Base-by-base conservation (phyloP, 1,140 invertebrate genomes). In the Brachionus rubens region DNA sequence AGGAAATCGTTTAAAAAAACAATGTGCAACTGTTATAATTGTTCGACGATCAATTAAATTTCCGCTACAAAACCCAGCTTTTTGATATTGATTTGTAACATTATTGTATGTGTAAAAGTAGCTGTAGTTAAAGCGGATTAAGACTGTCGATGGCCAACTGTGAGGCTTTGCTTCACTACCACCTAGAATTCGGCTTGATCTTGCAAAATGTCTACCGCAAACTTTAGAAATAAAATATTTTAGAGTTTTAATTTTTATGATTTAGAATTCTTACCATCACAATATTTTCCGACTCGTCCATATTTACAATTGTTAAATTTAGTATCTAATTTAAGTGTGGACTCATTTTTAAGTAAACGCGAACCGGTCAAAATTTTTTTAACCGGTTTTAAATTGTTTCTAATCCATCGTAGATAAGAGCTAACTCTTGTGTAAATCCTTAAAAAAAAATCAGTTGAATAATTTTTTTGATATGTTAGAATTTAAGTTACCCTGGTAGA, bases 1-100 rank as follows among this genome's bases (percentile, higher is more conserved):
- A 16, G 12, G 40, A 46, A 70, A 48, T 10, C 26, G 28, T 52
- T 70, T 40, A 16, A 30, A 30, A 33, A 52, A 40, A 81, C 92
- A 93, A 79, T 90, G 88, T 50, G 91, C 91, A 2, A 90, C 87
- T 1, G 91, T 92, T 1, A 91, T 79, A 5, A 93, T 88, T n/a
- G 89, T 89, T 79, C 90, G 87, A 5, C 87, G 85, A 67, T 88
- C 86, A 54, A 92, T 88, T 50, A 93, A 88, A 4, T 88, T 90
- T 52, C 90, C 92, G 9, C 91, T 90, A 80, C 92, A 93, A 1
- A 79, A 81, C 2, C 70, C 3, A 1, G 24, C 3, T 70, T 52
- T 47, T 14, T 5, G n/a, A 26, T 4, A 2, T 10, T 7, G 16
- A 16, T 30, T 36, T 24, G 67, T 48, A 12, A 12, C 9, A 6